A percentile compares a stretch with the other conserved stretches of the same genome.
phyloP scores from a whole-genome alignment of 35 echinoderm and acorn worm genomes.

The Apostichopus californicus region DNA sequence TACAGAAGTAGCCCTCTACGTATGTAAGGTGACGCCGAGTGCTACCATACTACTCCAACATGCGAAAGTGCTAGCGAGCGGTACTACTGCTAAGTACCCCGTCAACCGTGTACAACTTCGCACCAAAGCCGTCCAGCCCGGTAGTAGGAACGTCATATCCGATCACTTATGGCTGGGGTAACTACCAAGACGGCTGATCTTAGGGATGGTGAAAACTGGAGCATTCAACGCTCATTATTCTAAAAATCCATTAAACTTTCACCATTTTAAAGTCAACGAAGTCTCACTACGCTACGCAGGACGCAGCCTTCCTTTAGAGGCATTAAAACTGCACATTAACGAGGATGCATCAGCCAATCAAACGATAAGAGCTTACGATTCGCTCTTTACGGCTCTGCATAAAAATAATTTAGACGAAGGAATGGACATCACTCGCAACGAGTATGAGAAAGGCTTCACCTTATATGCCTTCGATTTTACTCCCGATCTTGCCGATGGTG shows the following conservation, averaged over 20 bases:
- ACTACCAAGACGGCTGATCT: slow-evolving; percentile 29
- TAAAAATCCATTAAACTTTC: slow-evolving; percentile 59
- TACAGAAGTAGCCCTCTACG: background rate
- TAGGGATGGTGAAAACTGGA: slow-evolving; percentile 36
- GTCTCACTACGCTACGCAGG: background rate
- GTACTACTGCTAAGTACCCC: slow-evolving; percentile 5
- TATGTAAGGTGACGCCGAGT: background rate
- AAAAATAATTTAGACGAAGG: background rate
- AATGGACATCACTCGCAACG: background rate
- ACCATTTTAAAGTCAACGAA: slow-evolving; percentile 3
- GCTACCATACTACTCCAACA: background rate
- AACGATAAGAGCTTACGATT: background rate
- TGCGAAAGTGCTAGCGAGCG: background rate
- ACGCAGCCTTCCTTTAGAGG: background rate
- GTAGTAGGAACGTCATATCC: background rate
- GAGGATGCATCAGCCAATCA: background rate
- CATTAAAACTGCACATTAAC: background rate
- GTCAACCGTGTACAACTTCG: background rate
- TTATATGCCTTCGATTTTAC: background rate
- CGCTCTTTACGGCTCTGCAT: background rate
- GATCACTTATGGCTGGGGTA: slow-evolving; percentile 46
- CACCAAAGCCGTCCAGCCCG: background rate
- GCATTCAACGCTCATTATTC: slow-evolving; percentile 45
- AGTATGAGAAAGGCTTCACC: background rate
- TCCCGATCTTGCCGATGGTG: background rate